Conservation (phyloP, 2,113 vertebrate species). For the Cygnus atratus region DNA sequence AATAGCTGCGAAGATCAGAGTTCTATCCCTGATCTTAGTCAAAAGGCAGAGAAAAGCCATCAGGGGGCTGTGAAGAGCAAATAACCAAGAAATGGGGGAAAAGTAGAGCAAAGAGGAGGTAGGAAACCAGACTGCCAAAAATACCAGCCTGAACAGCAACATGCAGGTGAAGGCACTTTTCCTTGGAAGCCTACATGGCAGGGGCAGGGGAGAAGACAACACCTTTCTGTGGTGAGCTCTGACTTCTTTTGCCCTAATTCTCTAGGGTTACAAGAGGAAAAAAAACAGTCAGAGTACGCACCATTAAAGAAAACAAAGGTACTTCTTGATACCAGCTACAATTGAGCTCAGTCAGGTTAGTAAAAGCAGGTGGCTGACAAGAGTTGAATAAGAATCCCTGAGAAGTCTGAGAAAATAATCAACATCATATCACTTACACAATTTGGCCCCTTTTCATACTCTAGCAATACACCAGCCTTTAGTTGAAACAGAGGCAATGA, state of each 20-base stretch:
- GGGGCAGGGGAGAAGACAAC: neutral
- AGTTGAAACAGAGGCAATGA: neutral
- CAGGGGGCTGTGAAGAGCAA: neutral
- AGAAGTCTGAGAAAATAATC: conserved; percentile 54
- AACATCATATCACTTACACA: conserved; percentile 7
- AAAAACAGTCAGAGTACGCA: neutral
- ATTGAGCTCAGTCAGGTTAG: neutral
- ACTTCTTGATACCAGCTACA: neutral
- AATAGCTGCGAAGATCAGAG: neutral
- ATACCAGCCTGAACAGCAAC: neutral
- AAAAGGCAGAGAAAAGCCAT: neutral
- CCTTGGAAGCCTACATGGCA: neutral
- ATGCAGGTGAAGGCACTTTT: conserved; percentile 15
- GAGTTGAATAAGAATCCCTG: conserved; percentile 63
- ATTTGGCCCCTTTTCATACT: conserved; percentile 45
- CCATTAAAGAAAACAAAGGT: neutral
- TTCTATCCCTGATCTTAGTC: neutral
- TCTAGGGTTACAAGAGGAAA: neutral
- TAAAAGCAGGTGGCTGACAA: conserved; percentile 24
- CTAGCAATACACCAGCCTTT: neutral
- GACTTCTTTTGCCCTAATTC: neutral
- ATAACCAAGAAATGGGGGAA: neutral
- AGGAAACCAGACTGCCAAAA: neutral
- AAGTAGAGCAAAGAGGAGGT: neutral
- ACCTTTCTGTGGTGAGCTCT: neutral